Evolutionary conservation across 2,113 vertebrate species (phyloP).

Genomic region (Microcebus jonahi): DNA sequence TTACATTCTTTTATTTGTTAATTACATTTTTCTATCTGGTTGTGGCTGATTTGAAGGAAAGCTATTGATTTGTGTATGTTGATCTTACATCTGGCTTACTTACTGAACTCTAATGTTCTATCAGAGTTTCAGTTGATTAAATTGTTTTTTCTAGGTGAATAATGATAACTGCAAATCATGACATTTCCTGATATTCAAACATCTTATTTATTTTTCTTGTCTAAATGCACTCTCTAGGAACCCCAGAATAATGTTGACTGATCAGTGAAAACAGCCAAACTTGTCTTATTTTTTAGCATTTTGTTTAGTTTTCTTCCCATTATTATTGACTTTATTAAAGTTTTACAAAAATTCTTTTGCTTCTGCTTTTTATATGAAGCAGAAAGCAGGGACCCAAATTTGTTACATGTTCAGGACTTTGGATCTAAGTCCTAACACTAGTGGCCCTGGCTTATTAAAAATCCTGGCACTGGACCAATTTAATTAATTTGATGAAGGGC

Average conservation of each 20-base stretch:
- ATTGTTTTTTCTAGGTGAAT: background rate
- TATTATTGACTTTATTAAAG: background rate
- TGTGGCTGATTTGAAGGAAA: background rate
- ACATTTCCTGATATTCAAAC: slow-evolving; percentile 31
- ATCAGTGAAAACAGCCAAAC: background rate
- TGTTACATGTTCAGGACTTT: slow-evolving; percentile 18
- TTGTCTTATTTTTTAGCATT: slow-evolving; percentile 18
- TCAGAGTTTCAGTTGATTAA: background rate
- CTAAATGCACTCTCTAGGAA: slow-evolving; percentile 23
- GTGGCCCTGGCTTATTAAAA: slow-evolving; percentile 35
- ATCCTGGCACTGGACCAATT: slow-evolving; percentile 38
- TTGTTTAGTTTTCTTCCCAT: background rate
- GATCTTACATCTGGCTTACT: slow-evolving; percentile 21
- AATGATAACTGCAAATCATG: slow-evolving; percentile 2
- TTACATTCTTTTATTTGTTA: slow-evolving; percentile 5
- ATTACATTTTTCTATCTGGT: slow-evolving; percentile 36
- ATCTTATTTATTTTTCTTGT: slow-evolving; percentile 54
- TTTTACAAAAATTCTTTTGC: slow-evolving; percentile 14
- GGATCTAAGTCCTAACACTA: slow-evolving; percentile 16
- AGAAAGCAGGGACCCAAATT: background rate
- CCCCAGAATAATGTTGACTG: background rate
- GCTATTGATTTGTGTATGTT: background rate
- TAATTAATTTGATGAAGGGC: slow-evolving; percentile 67
- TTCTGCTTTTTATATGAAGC: slow-evolving; percentile 10
- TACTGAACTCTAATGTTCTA: background rate